Evolutionary conservation across 1,140 invertebrate species (phyloP), one percentile per base, ranked within the genome.

Genomic region (Brachionus plicatilis): DNA sequence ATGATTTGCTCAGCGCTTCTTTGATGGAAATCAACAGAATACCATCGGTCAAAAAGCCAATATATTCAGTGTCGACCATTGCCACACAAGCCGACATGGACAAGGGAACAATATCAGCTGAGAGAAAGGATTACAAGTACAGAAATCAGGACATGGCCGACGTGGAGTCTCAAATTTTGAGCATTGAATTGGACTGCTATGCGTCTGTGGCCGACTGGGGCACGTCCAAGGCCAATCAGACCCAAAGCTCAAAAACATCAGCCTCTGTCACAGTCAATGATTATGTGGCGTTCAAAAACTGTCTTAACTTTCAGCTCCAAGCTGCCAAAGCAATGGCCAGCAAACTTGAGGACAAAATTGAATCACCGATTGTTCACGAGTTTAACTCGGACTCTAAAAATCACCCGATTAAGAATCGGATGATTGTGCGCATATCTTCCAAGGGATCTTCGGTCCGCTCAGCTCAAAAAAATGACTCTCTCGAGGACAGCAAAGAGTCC

Each of bases 11-110:
- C 1, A 50, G 9, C 9, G 33, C n/a, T 50, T 76, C 72, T 17
- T 65, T 56, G 24, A 45, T 45, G 20, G 79, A 82, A 7, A 82
- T 82, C 2, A 82, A 47, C 45, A 53, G 79, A 65, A 82, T 82
- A 9, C 79, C 50, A 24, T 82, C 79, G 12, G 37, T 82, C 4
- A 82, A 82, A 68, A 82, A 82, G 33, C 79, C 65, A 1, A 24
- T 60, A 27, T 82, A 82, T 45, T 82, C 79, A 68, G 65, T 82
- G 3, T 82, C 79, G 11, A 82, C 79, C 4, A 68, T 82, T 27
- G 79, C 79, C 7, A 82, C 79, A 33, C 79, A 82, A 29, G 79
- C 79, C 29, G 79, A 82, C 27, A 65, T 82, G 79, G 79, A 82
- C n/a, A 60, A 68, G 20, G 79, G 79, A 12, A 65, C 79, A 9